Percentiles rank a stretch among this genome's conserved stretches.
phyloP scores from a whole-genome alignment of 2,888 invertebrate genomes.

The Myopa tessellatipennis region DNA sequence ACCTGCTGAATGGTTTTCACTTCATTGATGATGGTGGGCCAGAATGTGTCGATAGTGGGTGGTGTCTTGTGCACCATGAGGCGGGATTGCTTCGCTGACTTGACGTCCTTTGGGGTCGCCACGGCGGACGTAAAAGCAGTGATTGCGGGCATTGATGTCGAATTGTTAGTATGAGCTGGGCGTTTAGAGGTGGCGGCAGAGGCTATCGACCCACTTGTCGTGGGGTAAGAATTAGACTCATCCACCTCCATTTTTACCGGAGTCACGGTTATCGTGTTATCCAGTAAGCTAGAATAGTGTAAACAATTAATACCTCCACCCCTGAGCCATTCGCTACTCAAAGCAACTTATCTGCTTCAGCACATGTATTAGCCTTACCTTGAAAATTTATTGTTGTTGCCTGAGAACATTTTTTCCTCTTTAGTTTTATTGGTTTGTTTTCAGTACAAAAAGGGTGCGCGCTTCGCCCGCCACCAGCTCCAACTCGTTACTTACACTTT shows the following conservation, averaged over 20 bases:
- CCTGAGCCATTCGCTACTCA: too few species aligned
- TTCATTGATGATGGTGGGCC: constrained; percentile 85
- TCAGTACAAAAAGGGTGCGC: background rate
- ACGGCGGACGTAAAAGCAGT: constrained; percentile 28
- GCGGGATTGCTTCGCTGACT: constrained; percentile 51
- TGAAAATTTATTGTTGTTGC: constrained; percentile 20
- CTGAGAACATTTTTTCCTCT: constrained; percentile 17
- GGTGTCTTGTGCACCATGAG: constrained; percentile 57
- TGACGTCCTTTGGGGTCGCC: constrained; percentile 53
- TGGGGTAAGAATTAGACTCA: constrained; percentile 38
- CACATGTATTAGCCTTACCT: constrained; percentile 11
- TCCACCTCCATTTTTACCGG: constrained; percentile 50
- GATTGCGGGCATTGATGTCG: background rate
- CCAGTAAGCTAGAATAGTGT: constrained; percentile 37
- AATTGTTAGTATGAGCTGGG: background rate
- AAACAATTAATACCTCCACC: background rate
- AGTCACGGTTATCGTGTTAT: constrained; percentile 48
- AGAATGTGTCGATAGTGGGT: constrained; percentile 79
- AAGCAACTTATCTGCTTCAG: background rate
- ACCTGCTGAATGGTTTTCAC: constrained; percentile 82
- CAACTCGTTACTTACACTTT: constrained; percentile 16
- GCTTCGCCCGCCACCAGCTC: constrained; percentile 13
- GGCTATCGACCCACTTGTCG: constrained; percentile 31
- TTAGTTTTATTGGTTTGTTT: constrained; percentile 5
- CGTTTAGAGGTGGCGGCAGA: constrained; percentile 26